Base-by-base conservation (phyloP, 2,888 invertebrate genomes). In the Rhamphomyia laevipes region DNA sequence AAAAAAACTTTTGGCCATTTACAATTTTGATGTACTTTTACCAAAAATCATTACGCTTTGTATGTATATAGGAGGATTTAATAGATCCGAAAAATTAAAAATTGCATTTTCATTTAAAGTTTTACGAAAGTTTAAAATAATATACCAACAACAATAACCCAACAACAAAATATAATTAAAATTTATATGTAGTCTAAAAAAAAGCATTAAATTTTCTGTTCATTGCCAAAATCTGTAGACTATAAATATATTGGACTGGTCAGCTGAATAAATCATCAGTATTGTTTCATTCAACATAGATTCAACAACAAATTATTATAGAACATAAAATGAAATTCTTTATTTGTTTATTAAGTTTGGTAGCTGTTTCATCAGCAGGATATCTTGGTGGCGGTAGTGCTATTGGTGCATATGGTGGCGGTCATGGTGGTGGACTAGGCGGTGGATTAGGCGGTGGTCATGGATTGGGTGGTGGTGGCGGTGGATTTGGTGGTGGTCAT, bases 381-480 rank as follows among this genome's bases (percentile, higher is more conserved):
- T 37, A 16, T 15, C 23, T 27, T 27, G 23, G n/a, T 13, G 17
- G 12, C 4, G 41, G 41, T 12, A 12, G 17, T 41, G 42, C 21
- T 15, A 4, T n/a, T 18, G 40, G 40, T 11, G 47, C 52, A 4
- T 52, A 47, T 12, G 13, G 38, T 18, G 30, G 50, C 18, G 48
- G 47, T n/a, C 50, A 49, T 15, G 49, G 51, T 43, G 46, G 48
- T n/a, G 45, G 43, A 16, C 51, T 48, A 2, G 53, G 48, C 43
- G 62, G 30, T 30, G 30, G 30, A 30, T 9, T 30, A 30, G 6
- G 11, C 11, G 30, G 30, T 9, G 30, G 30, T 30, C 7, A 11
- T 30, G 6, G 7, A 9, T 9, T 9, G 6, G 7, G 11, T 9
- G 30, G 30, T 30, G 6, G 11, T 30, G 30, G 30, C 11, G 30